Base-by-base conservation (phyloP, 1,140 invertebrate species). In the Bombus cullumanus region DNA sequence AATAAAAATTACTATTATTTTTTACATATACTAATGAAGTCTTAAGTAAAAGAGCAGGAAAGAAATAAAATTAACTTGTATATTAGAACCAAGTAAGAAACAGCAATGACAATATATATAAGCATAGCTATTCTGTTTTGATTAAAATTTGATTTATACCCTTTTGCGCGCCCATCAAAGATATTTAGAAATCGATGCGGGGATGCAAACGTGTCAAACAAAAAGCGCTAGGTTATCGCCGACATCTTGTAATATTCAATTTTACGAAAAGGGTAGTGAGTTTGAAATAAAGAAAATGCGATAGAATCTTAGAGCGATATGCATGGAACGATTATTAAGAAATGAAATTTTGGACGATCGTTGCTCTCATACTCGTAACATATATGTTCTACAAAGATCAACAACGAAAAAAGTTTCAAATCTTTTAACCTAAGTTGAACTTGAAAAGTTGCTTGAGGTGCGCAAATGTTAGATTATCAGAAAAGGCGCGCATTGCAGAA, bases 401-500 rank as follows among this genome's bases (percentile, higher is more conserved):
- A 39, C 43, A 57, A 25, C 78, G 78, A 15, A 68, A 53, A 53
- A 68, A 39, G 3, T 80, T 47, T 43, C 8, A 12, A 39, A 53
- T 2, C 25, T 37, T n/a, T 47, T n/a, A 69, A 71, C 64, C 43
- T 53, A 69, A n/a, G 6, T 22, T 37, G 28, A 57, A 28, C 25
- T 25, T 12, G 13, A 37, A 37, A n/a, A n/a, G 18, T 43, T 25
- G 12, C 25, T 47, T 12, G 10, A 18, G 39, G 57, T 43, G 39
- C 8, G n/a, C 37, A 39, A 81, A 57, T 73, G 25, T 74, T 59
- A 43, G 43, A 25, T 43, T 57, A n/a, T 68, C 64, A 71, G 47
- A 83, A 83, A 83, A 83, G 82, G 74, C 74, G 82, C 82, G 82
- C 37, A 83, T 6, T 28, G 34, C 39, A 76, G 59, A 53, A 83